Evolutionary conservation across 2,888 invertebrate species (phyloP).

Genomic region (Habrosyne pyritoides): DNA sequence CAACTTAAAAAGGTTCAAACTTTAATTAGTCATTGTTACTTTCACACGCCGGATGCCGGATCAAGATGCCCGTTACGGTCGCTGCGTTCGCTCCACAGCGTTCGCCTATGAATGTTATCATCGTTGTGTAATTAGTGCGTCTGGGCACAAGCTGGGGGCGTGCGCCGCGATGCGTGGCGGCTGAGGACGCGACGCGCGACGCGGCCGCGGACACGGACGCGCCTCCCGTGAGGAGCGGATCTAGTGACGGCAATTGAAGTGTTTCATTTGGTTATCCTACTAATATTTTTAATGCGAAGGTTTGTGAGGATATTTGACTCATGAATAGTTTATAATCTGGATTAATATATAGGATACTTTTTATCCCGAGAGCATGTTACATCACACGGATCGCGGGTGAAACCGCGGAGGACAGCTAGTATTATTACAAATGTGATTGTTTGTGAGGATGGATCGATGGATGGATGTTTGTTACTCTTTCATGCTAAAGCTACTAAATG

Average conservation of each 20-base stretch:
- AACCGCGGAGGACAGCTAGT: too few relatives aligned
- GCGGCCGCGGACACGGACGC: slow-evolving; percentile 7
- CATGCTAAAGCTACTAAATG: too few relatives aligned
- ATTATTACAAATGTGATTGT: too few relatives aligned
- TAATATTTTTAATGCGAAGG: too few relatives aligned
- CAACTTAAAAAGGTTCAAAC: slow-evolving; percentile 5
- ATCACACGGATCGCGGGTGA: too few relatives aligned
- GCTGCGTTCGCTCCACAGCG: slow-evolving; percentile 34
- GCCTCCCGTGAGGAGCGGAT: slow-evolving; percentile 3
- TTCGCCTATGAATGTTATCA: slow-evolving; percentile 43
- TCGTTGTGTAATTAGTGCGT: slow-evolving; percentile 56
- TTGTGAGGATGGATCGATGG: too few relatives aligned
- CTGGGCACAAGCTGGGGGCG: slow-evolving; percentile 38
- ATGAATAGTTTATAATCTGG: too few relatives aligned
- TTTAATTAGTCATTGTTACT: slow-evolving; percentile 26
- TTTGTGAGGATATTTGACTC: too few relatives aligned
- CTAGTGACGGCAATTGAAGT: not conserved
- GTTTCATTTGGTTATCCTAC: not conserved
- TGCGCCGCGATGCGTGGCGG: slow-evolving; percentile 50
- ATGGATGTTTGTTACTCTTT: too few relatives aligned
- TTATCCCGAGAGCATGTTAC: too few relatives aligned
- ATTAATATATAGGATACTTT: too few relatives aligned
- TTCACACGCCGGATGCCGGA: slow-evolving; percentile 35
- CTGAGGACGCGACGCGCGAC: slow-evolving; percentile 27
- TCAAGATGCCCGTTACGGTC: slow-evolving; percentile 58